phyloP scores from a whole-genome alignment of 1,140 invertebrate genomes.

The Neotoxoptera formosana region DNA sequence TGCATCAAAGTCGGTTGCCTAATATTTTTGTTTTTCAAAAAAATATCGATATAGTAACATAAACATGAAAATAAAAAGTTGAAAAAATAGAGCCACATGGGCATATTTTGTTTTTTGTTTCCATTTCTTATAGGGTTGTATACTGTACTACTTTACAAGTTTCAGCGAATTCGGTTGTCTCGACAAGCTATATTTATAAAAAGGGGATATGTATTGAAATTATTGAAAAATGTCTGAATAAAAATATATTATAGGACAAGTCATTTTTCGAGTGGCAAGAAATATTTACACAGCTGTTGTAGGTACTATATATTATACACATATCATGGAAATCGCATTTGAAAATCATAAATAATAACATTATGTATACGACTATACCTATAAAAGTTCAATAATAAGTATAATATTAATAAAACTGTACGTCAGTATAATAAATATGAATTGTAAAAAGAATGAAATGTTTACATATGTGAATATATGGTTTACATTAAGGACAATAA shows the following conservation, averaged over 20 bases:
- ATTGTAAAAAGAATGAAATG: background rate
- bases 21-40: background rate
- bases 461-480: background rate
- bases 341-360: background rate
- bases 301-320: background rate
- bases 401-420: background rate
- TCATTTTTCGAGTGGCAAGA: background rate
- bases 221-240: conserved; percentile 6
- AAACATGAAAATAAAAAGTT: background rate
- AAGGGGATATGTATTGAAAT: background rate
- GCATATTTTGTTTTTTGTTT: conserved; percentile 2
- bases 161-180: background rate
- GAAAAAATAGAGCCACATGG: background rate
- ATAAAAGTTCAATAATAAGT: conserved; percentile 1
- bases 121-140: background rate
- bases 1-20: background rate
- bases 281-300: background rate
- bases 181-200: background rate
- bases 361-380: background rate
- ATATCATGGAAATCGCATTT: background rate
- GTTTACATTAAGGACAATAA: background rate
- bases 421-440: background rate
- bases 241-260: conserved; percentile 12
- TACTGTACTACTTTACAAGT: background rate
- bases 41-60: background rate